Evolutionary conservation across 1,140 invertebrate genomes (phyloP).

Genomic region (Anastrepha ludens): DNA sequence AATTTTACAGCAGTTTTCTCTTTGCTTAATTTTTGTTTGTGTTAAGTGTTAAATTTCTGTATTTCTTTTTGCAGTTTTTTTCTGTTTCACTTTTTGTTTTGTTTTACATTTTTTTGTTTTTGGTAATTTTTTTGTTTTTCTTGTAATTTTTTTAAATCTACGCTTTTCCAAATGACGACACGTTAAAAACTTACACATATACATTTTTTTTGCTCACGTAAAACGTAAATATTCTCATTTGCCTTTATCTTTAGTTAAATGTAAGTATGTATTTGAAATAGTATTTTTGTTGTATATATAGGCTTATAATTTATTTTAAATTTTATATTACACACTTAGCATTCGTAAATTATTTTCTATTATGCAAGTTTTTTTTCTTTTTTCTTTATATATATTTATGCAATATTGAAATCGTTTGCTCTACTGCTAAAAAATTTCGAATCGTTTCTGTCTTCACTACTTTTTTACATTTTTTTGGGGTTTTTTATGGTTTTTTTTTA

Average conservation of each 20-base stretch:
- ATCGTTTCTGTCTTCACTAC: background rate
- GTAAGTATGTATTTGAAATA: constrained; percentile 9
- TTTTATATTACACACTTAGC: constrained; percentile 55
- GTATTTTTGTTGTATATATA: constrained; percentile 30
- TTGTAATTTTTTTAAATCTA: background rate
- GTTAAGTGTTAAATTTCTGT: constrained; percentile 21
- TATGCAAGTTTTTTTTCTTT: constrained; percentile 44
- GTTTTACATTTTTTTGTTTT: constrained; percentile 38
- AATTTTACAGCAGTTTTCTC: constrained; percentile 43
- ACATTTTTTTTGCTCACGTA: background rate
- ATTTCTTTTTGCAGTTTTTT: constrained; percentile 45
- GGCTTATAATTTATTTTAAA: constrained; percentile 28
- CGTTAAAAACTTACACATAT: constrained; percentile 49
- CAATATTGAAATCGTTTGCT: constrained; percentile 26
- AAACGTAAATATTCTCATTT: constrained; percentile 44
- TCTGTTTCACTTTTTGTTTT: constrained; percentile 22
- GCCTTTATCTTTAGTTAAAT: background rate
- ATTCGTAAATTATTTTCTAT: constrained; percentile 42
- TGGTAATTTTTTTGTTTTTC: constrained; percentile 12
- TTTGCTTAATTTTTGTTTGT: constrained; percentile 17
- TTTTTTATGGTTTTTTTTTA: constrained; percentile 1
- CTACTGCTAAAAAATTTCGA: constrained; percentile 40
- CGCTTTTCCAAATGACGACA: constrained; percentile 21
- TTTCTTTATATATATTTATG: constrained; percentile 25
- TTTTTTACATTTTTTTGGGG: constrained; percentile 5